A percentile compares a stretch with the other conserved stretches of the same genome.
Evolutionary conservation across 2,113 vertebrate species (phyloP).

Genomic region (Hippolais icterina): DNA sequence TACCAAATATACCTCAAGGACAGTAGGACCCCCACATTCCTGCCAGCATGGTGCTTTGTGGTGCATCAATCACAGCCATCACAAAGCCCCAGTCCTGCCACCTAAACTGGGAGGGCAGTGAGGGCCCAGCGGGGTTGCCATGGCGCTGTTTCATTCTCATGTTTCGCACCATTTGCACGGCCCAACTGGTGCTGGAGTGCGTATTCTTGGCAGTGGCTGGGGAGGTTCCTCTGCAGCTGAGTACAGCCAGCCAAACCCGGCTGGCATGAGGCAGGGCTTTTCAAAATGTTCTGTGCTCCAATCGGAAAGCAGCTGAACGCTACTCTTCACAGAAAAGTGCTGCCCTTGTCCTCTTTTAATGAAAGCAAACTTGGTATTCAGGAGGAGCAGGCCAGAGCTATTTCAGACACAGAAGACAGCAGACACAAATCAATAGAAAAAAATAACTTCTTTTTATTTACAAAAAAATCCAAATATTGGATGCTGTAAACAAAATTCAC

Average conservation of each 20-base stretch:
- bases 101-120: neutral
- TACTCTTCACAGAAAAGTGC: constrained; percentile 55
- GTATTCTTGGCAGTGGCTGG: constrained; percentile 60
- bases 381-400: constrained; percentile 14
- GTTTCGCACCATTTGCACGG: neutral
- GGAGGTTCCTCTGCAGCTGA: constrained; percentile 49
- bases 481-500: constrained; percentile 89
- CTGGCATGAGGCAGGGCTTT: constrained; percentile 59
- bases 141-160: fast-evolving
- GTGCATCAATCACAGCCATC: fast-evolving
- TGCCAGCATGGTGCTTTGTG: fast-evolving
- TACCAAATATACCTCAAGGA: neutral
- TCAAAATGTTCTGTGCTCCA: constrained; percentile 37
- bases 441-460: constrained; percentile 90
- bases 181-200: neutral
- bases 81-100: fast-evolving
- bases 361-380: neutral
- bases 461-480: constrained; percentile 89
- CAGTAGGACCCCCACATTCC: fast-evolving
- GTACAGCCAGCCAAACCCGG: constrained; percentile 16
- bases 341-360: constrained; percentile 5
- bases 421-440: constrained; percentile 84
- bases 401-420: constrained; percentile 67
- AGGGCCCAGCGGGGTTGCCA: fast-evolving
- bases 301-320: constrained; percentile 44